Conservation (phyloP, 1,140 invertebrate species). For the Zaprionus africanus region DNA sequence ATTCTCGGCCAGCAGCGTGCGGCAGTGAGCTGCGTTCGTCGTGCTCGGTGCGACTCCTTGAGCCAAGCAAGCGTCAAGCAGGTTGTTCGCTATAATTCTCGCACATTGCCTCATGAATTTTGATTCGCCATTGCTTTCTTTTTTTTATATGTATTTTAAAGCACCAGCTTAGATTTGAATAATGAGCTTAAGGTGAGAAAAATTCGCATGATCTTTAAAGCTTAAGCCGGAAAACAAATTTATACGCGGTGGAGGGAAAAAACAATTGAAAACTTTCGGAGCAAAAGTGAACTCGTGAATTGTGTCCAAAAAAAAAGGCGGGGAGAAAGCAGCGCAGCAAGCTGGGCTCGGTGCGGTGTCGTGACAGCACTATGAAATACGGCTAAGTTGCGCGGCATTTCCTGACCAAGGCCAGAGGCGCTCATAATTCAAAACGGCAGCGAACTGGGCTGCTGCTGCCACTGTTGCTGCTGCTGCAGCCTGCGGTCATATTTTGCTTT, state of each 20-base stretch:
- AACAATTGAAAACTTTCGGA: slow-evolving; percentile 53
- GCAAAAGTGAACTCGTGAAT: slow-evolving; percentile 18
- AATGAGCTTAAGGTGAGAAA: slow-evolving; percentile 53
- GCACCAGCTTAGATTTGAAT: slow-evolving; percentile 70
- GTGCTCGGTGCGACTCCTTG: neutral
- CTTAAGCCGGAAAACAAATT: slow-evolving; percentile 43
- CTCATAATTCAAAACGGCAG: slow-evolving; percentile 44
- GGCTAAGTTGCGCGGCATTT: slow-evolving; percentile 34
- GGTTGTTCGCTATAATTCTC: slow-evolving; percentile 75
- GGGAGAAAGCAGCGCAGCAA: neutral
- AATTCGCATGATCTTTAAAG: slow-evolving; percentile 49
- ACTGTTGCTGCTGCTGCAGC: neutral
- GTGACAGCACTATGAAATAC: slow-evolving; percentile 41
- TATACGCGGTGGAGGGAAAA: slow-evolving; percentile 25
- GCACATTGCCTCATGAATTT: slow-evolving; percentile 76
- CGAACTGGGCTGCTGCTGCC: neutral
- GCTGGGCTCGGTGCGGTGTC: neutral
- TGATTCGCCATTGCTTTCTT: slow-evolving; percentile 53
- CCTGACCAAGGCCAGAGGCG: slow-evolving; percentile 18
- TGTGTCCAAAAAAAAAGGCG: slow-evolving; percentile 8
- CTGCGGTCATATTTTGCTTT: slow-evolving; percentile 36
- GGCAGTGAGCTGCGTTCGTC: neutral
- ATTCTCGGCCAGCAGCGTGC: slow-evolving; percentile 46
- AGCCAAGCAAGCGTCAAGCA: slow-evolving; percentile 59
- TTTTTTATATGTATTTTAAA: slow-evolving; percentile 44